Percentiles rank a stretch among this genome's conserved stretches.
Evolutionary conservation across 2,888 invertebrate genomes (phyloP).

Genomic region (Euphydryas editha): DNA sequence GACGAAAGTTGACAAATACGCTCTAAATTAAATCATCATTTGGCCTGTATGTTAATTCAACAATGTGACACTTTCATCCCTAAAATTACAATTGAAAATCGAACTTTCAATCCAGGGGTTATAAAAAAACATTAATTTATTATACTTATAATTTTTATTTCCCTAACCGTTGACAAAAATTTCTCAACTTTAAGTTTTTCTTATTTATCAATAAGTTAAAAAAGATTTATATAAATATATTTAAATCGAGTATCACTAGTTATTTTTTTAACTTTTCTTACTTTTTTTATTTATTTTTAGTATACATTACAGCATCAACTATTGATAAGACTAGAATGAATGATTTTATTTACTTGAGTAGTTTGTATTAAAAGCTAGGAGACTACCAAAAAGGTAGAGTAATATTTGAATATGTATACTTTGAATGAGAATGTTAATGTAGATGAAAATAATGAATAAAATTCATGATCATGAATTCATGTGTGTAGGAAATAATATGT

Average conservation of each 20-base stretch:
- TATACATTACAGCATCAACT: neutral
- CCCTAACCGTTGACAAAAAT: neutral
- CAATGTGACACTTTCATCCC: too few relatives aligned
- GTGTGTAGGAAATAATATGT: slow-evolving; percentile 39
- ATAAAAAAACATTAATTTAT: too few relatives aligned
- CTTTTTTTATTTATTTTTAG: neutral
- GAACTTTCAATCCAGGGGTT: too few relatives aligned
- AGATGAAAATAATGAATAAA: slow-evolving; percentile 57
- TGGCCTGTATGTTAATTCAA: too few relatives aligned
- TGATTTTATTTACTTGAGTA: slow-evolving; percentile 39
- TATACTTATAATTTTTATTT: neutral
- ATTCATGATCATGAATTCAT: slow-evolving; percentile 55
- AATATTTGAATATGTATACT: slow-evolving; percentile 57
- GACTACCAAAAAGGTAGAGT: slow-evolving; percentile 70
- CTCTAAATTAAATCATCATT: too few relatives aligned
- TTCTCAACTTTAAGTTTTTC: too few relatives aligned
- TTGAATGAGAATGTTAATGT: slow-evolving; percentile 58
- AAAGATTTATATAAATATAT: neutral
- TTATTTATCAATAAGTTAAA: too few relatives aligned
- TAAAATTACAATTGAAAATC: too few relatives aligned
- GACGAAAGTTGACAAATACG: too few relatives aligned
- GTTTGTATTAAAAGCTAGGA: slow-evolving; percentile 60
- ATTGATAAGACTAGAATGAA: slow-evolving; percentile 2
- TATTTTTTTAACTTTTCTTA: neutral
- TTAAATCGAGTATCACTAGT: neutral